These are phyloP conservation scores for Chaunax sp. DNA, from an alignment of 2,797 vertebrate species.

Conservation along the genomic window DNA sequence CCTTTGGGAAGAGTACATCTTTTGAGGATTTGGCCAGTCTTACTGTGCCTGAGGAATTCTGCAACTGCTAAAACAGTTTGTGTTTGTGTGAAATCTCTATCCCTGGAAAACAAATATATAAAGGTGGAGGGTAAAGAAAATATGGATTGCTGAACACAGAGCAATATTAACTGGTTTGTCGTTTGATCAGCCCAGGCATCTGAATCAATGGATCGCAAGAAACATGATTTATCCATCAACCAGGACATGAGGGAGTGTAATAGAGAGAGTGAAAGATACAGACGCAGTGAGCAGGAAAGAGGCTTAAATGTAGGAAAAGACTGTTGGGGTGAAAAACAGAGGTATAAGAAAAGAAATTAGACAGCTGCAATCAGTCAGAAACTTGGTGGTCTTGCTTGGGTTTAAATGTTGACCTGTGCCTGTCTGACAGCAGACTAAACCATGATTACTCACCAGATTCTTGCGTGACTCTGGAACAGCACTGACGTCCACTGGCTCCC, in stretches of 20 bases:
- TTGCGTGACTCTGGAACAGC: constrained; percentile 92
- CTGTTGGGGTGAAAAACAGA: background rate
- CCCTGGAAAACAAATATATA: constrained; percentile 25
- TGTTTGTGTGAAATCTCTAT: constrained; percentile 28
- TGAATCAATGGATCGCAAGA: constrained; percentile 56
- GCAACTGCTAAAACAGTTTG: constrained; percentile 24
- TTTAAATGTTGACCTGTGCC: background rate
- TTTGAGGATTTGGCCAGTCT: constrained; percentile 9
- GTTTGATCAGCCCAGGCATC: constrained; percentile 63
- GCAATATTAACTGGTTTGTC: constrained; percentile 51
- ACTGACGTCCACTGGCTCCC: constrained; percentile 92
- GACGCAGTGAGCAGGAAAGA: constrained; percentile 23
- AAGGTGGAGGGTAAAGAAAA: background rate
- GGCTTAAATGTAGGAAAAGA: constrained; percentile 14
- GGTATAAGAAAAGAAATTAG: background rate
- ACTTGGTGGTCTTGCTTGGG: background rate
- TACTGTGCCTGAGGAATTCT: constrained; percentile 18
- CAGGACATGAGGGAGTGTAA: constrained; percentile 10
- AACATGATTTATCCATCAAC: too few relatives aligned
- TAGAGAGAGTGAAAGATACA: constrained; percentile 19
- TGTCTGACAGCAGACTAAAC: background rate
- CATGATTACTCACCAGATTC: constrained; percentile 87
- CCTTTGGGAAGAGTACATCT: constrained; percentile 6
- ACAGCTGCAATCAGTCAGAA: background rate
- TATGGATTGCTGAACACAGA: constrained; percentile 41